Base-by-base conservation (phyloP, 2,113 vertebrate species). In the Cheilinus undulatus region DNA sequence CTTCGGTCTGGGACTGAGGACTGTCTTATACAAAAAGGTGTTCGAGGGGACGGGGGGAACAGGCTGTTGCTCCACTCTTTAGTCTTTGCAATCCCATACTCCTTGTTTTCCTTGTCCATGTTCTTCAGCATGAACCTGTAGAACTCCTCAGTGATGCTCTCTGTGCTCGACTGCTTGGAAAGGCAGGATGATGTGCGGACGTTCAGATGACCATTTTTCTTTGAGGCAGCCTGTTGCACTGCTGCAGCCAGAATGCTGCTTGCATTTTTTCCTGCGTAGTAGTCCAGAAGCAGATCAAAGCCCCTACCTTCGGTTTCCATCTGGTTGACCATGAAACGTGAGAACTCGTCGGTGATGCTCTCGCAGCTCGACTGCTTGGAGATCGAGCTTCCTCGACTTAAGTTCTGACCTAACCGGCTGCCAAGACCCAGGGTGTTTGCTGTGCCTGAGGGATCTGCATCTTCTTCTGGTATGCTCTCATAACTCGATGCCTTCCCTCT, bases 331-430 rank as follows among this genome's bases (percentile, higher is more conserved):
- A 99, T 99, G 91, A 98, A 99, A 52, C 95, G 93, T 56, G 97
- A 99, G 87, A 99, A 99, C 87, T 99, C 97, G 53, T 99, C 97
- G 0, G 96, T 97, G 88, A 99, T 99, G 85, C 97, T 99, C 88
- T 99, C 97, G 48, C 97, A 99, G 67, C 97, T 99, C 2, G 97
- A 99, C 84, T 99, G 97, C 80, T 99, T 99, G 45, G 97, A 99
- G 76, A 99, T 95, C 0, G 97, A 99, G 87, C 97, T 96, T n/a
- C 96, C 95, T 43, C 96, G 92, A 78, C 97, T 99, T 27, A 95
- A 78, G 2, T 97, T 92, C 60, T 96, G 96, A 54, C 97, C 97
- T 23, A 97, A 85, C 17, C 93, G 87, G 36, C 80, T 95, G 57
- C 91, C 90, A 0, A 93, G 93, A 6, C 95, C 93, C 19, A 97